These are phyloP conservation scores for Thoracochromis brauschi DNA, from an alignment of 2,113 vertebrate species.

Conservation along the genomic window DNA sequence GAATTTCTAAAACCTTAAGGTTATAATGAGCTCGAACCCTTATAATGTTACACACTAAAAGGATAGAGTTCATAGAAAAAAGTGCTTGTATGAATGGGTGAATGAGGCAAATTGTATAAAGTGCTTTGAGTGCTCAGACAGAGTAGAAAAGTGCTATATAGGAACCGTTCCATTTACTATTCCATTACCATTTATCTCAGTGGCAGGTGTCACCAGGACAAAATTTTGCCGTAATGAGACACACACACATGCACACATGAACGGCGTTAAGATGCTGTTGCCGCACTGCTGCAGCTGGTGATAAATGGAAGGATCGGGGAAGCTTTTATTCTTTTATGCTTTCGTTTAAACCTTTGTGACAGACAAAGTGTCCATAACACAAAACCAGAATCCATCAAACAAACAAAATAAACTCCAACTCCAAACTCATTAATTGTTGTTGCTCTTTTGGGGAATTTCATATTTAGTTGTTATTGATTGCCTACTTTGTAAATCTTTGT, in stretches of 20 bases:
- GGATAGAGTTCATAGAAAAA: background rate
- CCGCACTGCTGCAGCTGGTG: background rate
- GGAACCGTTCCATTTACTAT: background rate
- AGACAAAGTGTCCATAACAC: background rate
- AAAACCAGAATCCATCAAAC: background rate
- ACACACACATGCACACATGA: background rate
- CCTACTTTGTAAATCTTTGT: background rate
- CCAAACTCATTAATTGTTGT: background rate
- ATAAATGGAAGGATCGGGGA: background rate
- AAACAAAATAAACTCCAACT: background rate
- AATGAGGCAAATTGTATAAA: background rate
- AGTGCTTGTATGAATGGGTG: background rate
- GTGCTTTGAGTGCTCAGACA: background rate
- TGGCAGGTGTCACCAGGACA: background rate
- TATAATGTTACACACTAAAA: background rate
- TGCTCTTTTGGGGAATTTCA: background rate
- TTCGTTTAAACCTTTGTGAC: background rate
- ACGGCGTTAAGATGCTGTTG: background rate
- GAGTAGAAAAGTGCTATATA: background rate
- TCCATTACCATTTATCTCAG: background rate
- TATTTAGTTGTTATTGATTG: background rate
- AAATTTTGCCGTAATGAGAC: background rate
- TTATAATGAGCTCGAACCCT: background rate
- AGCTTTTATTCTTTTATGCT: background rate
- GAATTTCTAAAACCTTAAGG: background rate